Conservation (phyloP, 2,888 invertebrate genomes). For the Machimus atricapillus region DNA sequence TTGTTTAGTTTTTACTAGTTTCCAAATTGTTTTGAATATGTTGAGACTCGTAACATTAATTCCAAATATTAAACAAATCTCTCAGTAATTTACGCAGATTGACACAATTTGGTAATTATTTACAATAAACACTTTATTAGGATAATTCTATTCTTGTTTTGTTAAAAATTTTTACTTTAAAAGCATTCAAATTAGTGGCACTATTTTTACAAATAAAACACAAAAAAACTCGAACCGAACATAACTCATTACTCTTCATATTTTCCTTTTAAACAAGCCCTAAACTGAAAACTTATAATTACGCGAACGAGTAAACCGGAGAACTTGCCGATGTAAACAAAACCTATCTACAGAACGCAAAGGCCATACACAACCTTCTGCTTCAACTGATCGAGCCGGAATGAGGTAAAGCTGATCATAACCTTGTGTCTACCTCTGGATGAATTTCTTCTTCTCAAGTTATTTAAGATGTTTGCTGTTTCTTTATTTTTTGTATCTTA, state of each 20-base stretch:
- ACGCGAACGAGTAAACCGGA: background rate
- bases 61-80: background rate
- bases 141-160: background rate
- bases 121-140: background rate
- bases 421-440: constrained; percentile 39
- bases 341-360: background rate
- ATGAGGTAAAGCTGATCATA: constrained; percentile 43
- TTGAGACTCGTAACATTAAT: background rate
- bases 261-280: background rate
- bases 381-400: constrained; percentile 46
- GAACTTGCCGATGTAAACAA: background rate
- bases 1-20: background rate
- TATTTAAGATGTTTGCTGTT: background rate
- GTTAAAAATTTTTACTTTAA: background rate
- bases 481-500: background rate
- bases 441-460: constrained; percentile 25
- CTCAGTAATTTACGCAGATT: background rate
- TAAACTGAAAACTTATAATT: background rate
- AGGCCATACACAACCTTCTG: constrained; percentile 40
- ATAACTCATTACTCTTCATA: background rate
- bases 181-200: background rate
- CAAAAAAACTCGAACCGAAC: background rate
- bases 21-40: background rate
- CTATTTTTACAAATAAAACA: background rate
- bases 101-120: background rate